Percentiles rank a stretch among this genome's conserved stretches.
These are phyloP conservation scores for Dendrolimus houi DNA, from an alignment of 2,888 invertebrate species.

Conservation along the genomic window DNA sequence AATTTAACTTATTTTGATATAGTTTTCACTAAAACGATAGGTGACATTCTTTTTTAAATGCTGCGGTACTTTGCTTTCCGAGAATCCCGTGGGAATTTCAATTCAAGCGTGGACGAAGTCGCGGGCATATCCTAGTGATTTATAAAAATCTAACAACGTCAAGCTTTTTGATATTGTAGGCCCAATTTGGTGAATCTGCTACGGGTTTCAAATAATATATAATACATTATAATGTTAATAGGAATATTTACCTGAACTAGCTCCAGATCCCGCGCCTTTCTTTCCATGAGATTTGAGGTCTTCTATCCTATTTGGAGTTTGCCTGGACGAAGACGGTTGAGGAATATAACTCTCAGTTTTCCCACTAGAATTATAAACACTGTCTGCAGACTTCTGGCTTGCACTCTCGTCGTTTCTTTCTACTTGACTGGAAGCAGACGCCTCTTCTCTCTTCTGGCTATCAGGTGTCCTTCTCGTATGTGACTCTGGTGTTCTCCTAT, in stretches of 20 bases:
- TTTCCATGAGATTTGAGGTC: constrained; percentile 64
- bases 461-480: constrained; percentile 49
- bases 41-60: no score
- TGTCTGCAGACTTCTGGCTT: constrained; percentile 71
- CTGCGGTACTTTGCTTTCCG: no score
- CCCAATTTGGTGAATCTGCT: no score
- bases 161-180: no score
- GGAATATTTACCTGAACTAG: constrained; percentile 70
- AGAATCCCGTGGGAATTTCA: no score
- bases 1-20: no score
- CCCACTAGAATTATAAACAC: constrained; percentile 75
- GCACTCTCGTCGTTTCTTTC: constrained; percentile 54
- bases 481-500: constrained; percentile 58
- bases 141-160: no score
- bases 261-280: constrained; percentile 75
- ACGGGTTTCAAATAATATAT: no score
- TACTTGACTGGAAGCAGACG: constrained; percentile 34
- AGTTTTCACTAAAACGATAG: no score
- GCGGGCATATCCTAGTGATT: no score
- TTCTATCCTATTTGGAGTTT: constrained; percentile 65
- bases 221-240: background rate
- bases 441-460: constrained; percentile 50
- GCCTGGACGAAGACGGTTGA: constrained; percentile 68
- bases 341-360: constrained; percentile 54
- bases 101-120: no score